phyloP scores from a whole-genome alignment of 2,797 vertebrate genomes.

The Cottoperca gobio region DNA sequence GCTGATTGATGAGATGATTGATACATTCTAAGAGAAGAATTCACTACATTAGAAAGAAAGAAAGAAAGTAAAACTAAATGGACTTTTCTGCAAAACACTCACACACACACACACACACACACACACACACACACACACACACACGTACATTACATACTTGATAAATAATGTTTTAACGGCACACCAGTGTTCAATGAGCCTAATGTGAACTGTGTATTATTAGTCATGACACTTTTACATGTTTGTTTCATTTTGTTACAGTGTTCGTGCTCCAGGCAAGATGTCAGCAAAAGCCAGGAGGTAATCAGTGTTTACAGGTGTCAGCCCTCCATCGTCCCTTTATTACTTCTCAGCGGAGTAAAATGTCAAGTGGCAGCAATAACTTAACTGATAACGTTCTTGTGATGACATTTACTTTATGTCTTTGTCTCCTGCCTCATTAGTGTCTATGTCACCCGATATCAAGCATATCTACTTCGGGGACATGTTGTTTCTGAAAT shows the following conservation, averaged over 20 bases:
- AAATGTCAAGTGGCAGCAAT: background rate
- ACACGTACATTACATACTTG: too few species aligned
- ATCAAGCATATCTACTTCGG: constrained; percentile 25
- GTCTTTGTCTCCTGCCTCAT: constrained; percentile 14
- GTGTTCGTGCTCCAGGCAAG: constrained; percentile 12
- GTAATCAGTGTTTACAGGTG: constrained; percentile 18
- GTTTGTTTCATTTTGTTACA: constrained; percentile 22
- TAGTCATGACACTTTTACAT: background rate
- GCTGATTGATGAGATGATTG: too few species aligned
- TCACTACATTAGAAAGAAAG: background rate
- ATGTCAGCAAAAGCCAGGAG: constrained; percentile 29
- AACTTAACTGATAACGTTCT: too few species aligned
- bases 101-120: background rate
- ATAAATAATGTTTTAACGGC: background rate
- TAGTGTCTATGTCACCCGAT: constrained; percentile 11
- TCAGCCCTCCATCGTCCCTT: background rate
- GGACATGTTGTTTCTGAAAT: constrained; percentile 63
- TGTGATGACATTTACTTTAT: background rate
- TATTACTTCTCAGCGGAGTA: background rate
- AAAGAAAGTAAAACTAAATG: background rate
- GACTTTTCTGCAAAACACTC: background rate
- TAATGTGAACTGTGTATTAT: background rate
- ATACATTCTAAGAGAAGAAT: background rate
- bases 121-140: background rate
- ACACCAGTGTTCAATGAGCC: too few species aligned